Evolutionary conservation across 2,113 vertebrate genomes (phyloP), one percentile per base, ranked within the genome.

Genomic region (Centrocercus urophasianus): DNA sequence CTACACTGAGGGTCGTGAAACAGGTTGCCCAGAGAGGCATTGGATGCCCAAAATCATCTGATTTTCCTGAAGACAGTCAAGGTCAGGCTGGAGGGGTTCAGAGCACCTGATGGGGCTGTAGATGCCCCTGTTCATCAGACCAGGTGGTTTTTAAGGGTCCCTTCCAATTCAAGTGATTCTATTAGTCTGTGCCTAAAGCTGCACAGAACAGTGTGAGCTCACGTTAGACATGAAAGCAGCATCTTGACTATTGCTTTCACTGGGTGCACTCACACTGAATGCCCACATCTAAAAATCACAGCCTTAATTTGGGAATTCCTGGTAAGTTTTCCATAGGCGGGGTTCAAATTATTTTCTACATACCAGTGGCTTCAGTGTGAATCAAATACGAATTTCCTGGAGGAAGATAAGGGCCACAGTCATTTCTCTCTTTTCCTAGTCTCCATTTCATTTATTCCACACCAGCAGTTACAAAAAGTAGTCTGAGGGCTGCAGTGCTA

Each of bases 401-500:
- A 77, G 90, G 63, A 61, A 91, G 94, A 90, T 86, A 86, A 93
- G 90, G 80, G 52, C 90, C 83, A 94, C n/a, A 72, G 83, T 75
- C 7, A 91, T 96, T 95, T 89, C 82, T 91, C 66, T 42, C 56
- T 81, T 65, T 54, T 71, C 80, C 86, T 15, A 1, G 73, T 90
- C 94, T 95, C 90, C 70, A 73, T 95, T 91, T 92, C 89, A 93
- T 95, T 95, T 91, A 95, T 93, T 95, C 95, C 94, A 91, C 88
- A 72, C 86, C 88, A 95, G 83, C 80, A 76, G 91, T 86, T 90
- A 75, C 82, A 80, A 90, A 89, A 91, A 91, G 72, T 40, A 27
- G 67, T 83, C 60, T 88, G 82, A 83, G 85, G 83, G 91, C 36
- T 81, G 80, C 30, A 81, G 65, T 47, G 80, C 57, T 8, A 0